Evolutionary conservation across 2,113 vertebrate species (phyloP).

Genomic region (Albula goreensis): DNA sequence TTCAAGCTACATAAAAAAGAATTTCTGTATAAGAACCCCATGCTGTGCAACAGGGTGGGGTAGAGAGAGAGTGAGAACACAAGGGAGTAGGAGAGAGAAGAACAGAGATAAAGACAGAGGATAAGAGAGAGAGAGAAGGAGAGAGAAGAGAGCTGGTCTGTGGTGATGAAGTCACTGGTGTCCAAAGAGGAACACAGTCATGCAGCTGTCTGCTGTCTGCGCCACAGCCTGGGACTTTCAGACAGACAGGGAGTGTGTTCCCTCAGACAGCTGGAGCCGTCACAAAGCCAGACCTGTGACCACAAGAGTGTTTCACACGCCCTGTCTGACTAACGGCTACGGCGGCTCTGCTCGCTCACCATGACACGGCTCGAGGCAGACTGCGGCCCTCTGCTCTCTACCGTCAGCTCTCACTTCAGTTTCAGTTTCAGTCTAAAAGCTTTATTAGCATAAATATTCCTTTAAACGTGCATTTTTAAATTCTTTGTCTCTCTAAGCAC

Average conservation of each 20-base stretch:
- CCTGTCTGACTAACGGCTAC: neutral
- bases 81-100: constrained; percentile 31
- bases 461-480: too few relatives aligned
- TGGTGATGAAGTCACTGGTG: constrained; percentile 70
- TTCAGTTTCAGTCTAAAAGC: too few relatives aligned
- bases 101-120: neutral
- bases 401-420: too few relatives aligned
- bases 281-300: constrained; percentile 47
- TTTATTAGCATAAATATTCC: too few relatives aligned
- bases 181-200: constrained; percentile 60
- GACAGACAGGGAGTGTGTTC: constrained; percentile 59
- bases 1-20: too few relatives aligned
- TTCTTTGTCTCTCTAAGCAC: too few relatives aligned
- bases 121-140: constrained; percentile 22
- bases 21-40: too few relatives aligned
- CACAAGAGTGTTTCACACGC: neutral
- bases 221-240: constrained; percentile 58
- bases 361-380: neutral
- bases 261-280: constrained; percentile 58
- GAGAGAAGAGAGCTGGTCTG: constrained; percentile 40
- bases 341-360: neutral
- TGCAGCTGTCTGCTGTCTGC: constrained; percentile 69
- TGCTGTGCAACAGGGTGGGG: neutral
- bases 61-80: constrained; percentile 37
- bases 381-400: too few relatives aligned